Conservation (phyloP, 2,113 vertebrate species). For the Danio rerio region GRCz12tu NC_133196.1:19187001-19187500, state of each 20-base stretch:
- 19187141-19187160: too few species aligned
- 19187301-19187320: neutral
- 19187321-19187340: constrained; percentile 8
- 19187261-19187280: constrained; percentile 44
- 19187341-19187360: constrained; percentile 15
- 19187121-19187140: too few species aligned
- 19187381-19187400: constrained; percentile 16
- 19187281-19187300: constrained; percentile 23
- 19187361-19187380: constrained; percentile 22
- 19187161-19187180: neutral
- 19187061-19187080: too few species aligned
- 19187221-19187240: constrained; percentile 37
- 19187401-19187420: neutral
- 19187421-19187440: constrained; percentile 45
- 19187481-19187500: constrained; percentile 61
- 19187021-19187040: too few species aligned
- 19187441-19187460: constrained; percentile 65
- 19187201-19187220: constrained; percentile 35
- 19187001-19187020: too few species aligned
- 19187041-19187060: too few species aligned
- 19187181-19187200: neutral
- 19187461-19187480: constrained; percentile 70
- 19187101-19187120: too few species aligned
- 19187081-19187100: too few species aligned
- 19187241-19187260: constrained; percentile 53